phyloP scores from a whole-genome alignment of 2,113 vertebrate species.

The Tichodroma muraria region DNA sequence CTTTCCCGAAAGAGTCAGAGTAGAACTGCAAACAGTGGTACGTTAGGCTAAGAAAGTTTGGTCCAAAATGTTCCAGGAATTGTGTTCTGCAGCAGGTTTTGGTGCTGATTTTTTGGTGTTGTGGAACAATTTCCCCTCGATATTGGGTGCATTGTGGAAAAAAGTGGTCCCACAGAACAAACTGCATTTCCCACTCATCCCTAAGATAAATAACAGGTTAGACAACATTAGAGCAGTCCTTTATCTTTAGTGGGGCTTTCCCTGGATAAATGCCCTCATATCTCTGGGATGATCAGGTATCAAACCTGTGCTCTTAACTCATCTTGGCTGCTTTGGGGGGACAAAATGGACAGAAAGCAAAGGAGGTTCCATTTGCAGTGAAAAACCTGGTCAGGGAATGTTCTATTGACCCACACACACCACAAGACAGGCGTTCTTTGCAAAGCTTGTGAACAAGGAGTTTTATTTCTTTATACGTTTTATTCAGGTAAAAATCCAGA shows the following conservation, averaged over 20 bases:
- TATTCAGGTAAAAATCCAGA: not conserved
- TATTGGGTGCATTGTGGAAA: not conserved
- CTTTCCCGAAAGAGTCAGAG: not conserved
- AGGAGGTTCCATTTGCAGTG: not conserved
- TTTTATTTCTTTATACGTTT: not conserved
- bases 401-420: not conserved
- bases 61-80: not conserved
- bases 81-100: not conserved
- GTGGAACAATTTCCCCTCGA: rapidly evolving
- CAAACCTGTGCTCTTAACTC: not conserved
- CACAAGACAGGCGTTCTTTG: rapidly evolving
- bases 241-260: not conserved
- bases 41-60: not conserved
- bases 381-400: not conserved
- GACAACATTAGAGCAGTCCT: not conserved
- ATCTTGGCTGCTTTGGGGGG: not conserved
- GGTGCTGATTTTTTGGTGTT: not conserved
- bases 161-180: not conserved
- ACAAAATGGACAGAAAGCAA: not conserved
- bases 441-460: not conserved
- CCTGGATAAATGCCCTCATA: not conserved
- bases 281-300: not conserved
- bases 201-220: not conserved
- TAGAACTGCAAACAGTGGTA: not conserved
- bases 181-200: not conserved